These are phyloP conservation scores for Salticus scenicus DNA, from an alignment of 2,888 invertebrate genomes.

Conservation along the genomic window DNA sequence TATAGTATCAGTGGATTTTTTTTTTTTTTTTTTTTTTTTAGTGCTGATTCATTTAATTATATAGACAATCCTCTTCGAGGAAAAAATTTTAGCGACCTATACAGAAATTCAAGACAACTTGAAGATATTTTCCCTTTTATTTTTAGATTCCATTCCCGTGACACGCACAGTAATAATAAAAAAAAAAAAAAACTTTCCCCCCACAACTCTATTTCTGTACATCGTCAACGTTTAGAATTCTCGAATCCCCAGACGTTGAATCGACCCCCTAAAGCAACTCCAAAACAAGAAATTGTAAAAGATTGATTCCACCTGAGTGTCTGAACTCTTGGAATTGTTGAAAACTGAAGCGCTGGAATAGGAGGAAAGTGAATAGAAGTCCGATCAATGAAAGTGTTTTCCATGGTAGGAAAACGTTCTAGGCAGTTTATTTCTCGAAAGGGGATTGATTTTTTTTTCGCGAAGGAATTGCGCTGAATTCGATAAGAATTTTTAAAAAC, in stretches of 20 bases:
- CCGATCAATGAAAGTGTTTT: background rate
- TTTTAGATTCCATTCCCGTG: background rate
- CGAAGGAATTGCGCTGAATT: background rate
- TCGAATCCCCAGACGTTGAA: background rate
- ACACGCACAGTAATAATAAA: too few species aligned
- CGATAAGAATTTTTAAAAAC: too few species aligned
- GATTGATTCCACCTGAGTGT: background rate
- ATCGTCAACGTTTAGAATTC: background rate
- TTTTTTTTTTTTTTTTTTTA: too few species aligned
- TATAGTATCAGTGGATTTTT: too few species aligned
- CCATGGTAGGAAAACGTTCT: background rate
- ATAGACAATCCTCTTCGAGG: too few species aligned
- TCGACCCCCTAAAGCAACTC: background rate
- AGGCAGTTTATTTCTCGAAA: background rate
- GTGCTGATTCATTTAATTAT: too few species aligned
- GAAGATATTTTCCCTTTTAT: background rate
- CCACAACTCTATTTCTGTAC: background rate
- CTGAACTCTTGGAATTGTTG: background rate
- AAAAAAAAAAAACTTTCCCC: background rate
- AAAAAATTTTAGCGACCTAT: too few species aligned
- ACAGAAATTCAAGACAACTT: too few species aligned
- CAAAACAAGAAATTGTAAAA: conserved; percentile 2
- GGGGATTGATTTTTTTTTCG: background rate
- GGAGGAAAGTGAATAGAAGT: background rate
- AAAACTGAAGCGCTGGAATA: background rate